Percentiles rank a stretch among this genome's conserved stretches.
phyloP scores from a whole-genome alignment of 2,113 vertebrate species.

The Ochotona curzoniae region DNA sequence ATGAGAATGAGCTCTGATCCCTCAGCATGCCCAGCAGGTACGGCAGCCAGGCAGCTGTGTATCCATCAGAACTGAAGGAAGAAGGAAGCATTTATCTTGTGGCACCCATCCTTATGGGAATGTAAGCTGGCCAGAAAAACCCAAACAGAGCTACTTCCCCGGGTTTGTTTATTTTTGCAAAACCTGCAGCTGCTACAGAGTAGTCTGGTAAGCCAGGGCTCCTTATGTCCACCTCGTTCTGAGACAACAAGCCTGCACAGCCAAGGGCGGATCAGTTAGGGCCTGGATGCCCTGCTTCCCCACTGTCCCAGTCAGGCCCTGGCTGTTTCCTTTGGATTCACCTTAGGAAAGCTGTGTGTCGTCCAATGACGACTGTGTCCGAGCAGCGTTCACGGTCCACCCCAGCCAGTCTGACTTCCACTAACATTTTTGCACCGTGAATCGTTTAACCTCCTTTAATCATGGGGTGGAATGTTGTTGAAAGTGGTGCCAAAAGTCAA shows the following conservation, averaged over 20 bases:
- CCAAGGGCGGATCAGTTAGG: conserved; percentile 42
- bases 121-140: conserved; percentile 53
- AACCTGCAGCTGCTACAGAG: conserved; percentile 39
- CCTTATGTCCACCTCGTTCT: conserved; percentile 22
- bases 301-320: not conserved
- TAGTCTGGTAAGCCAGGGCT: conserved; percentile 43
- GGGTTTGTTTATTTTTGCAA: conserved; percentile 57
- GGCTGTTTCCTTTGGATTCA: not conserved
- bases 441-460: conserved; percentile 51
- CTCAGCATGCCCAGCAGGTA: not conserved
- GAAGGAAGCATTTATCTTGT: conserved; percentile 45
- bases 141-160: conserved; percentile 47
- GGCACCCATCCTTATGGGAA: conserved; percentile 60
- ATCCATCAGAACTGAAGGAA: conserved; percentile 17
- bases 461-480: conserved; percentile 52
- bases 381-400: not conserved
- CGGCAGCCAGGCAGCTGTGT: not conserved
- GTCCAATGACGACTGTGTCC: not conserved
- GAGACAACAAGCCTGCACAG: not conserved
- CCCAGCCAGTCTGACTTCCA: conserved; percentile 26
- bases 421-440: conserved; percentile 24
- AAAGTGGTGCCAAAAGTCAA: conserved; percentile 23
- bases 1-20: conserved; percentile 1
- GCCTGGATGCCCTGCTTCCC: not conserved
- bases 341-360: not conserved